Conservation (phyloP, 2,888 invertebrate species). For the Rhynchonema sp. region DNA sequence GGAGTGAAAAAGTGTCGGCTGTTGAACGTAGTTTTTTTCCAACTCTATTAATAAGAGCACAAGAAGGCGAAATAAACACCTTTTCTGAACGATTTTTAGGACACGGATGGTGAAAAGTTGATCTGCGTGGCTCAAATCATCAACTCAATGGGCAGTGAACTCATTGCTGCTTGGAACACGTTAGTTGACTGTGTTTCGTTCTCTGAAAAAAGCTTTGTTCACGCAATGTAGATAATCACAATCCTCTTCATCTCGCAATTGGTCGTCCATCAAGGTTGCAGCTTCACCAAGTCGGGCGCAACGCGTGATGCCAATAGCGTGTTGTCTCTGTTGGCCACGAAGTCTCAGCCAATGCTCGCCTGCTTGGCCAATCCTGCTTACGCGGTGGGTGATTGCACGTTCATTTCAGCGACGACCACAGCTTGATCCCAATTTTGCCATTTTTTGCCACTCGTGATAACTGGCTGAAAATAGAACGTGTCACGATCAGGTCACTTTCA, state of each 20-base stretch:
- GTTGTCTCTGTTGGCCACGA: slow-evolving; percentile 20
- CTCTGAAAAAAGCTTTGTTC: slow-evolving; percentile 3
- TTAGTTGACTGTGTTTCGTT: slow-evolving; percentile 14
- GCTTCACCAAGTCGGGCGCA: not conserved
- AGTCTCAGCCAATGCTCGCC: slow-evolving; percentile 33
- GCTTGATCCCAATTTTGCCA: no score
- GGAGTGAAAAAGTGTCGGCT: no score
- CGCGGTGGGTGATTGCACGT: no score
- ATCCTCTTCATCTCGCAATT: no score
- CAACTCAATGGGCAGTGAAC: slow-evolving; percentile 35
- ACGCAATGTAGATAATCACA: no score
- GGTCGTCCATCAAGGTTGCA: not conserved
- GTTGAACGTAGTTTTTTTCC: no score
- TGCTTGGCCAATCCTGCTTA: slow-evolving; percentile 35
- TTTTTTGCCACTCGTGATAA: no score
- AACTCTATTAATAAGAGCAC: no score
- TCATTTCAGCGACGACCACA: no score
- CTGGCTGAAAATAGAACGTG: no score
- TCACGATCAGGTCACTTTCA: no score
- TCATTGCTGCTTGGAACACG: slow-evolving; percentile 35
- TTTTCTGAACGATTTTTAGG: slow-evolving; percentile 18
- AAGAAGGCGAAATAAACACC: not conserved
- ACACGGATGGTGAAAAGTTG: slow-evolving; percentile 36
- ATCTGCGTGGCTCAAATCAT: slow-evolving; percentile 35
- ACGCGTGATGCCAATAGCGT: slow-evolving; percentile 23